phyloP scores from a whole-genome alignment of 2,888 invertebrate species.

The Nebria salina region DNA sequence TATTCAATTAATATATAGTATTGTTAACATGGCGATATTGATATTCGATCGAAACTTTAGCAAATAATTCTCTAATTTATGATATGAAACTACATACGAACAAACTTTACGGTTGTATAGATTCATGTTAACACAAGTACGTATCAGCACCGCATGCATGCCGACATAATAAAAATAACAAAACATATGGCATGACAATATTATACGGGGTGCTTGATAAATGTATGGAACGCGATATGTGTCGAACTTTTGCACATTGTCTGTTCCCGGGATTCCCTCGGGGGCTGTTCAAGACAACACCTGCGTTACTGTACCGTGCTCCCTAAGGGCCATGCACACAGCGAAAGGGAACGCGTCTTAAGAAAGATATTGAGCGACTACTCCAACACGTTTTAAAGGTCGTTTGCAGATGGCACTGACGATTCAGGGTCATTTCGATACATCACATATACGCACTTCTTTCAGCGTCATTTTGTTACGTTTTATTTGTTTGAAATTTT shows the following conservation, averaged over 20 bases:
- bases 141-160: neutral
- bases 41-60: too few relatives aligned
- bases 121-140: neutral
- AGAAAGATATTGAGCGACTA: neutral
- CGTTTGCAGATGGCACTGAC: neutral
- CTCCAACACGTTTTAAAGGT: neutral
- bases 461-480: neutral
- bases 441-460: neutral
- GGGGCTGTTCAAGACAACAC: slow-evolving; percentile 22
- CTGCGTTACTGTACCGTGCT: slow-evolving; percentile 18
- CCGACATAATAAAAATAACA: neutral
- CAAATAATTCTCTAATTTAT: neutral
- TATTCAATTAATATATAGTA: neutral
- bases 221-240: slow-evolving; percentile 18
- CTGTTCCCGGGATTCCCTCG: slow-evolving; percentile 11
- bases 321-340: neutral
- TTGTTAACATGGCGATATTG: neutral
- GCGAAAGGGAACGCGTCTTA: neutral
- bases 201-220: slow-evolving; percentile 16
- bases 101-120: neutral
- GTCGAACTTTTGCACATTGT: slow-evolving; percentile 14
- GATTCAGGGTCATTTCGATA: neutral
- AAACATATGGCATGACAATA: neutral
- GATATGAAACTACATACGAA: neutral
- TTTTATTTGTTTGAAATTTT: neutral